Evolutionary conservation across 2,113 vertebrate genomes (phyloP).

Genomic region (Tyto alba): DNA sequence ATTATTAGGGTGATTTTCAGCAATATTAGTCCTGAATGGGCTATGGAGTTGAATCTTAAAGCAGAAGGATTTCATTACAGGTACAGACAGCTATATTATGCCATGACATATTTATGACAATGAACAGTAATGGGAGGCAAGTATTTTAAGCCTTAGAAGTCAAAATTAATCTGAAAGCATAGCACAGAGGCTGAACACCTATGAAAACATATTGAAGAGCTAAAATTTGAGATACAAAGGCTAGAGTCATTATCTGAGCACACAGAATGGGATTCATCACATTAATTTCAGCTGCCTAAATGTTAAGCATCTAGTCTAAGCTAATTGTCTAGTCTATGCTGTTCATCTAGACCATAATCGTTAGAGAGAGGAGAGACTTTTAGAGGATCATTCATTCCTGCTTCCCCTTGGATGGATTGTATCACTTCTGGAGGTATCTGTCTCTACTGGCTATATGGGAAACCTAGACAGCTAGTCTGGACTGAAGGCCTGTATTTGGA

Average conservation of each 20-base stretch:
- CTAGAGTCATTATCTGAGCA: conserved; percentile 35
- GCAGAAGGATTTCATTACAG: conserved; percentile 37
- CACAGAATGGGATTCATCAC: background rate
- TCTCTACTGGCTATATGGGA: background rate
- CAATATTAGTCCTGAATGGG: conserved; percentile 40
- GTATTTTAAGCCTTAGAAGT: conserved; percentile 28
- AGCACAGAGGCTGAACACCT: background rate
- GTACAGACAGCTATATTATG: conserved; percentile 47
- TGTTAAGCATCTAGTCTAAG: conserved; percentile 57
- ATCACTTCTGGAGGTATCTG: background rate
- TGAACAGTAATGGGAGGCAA: conserved; percentile 19
- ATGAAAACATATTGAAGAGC: conserved; percentile 42
- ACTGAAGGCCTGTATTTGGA: background rate
- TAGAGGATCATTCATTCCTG: background rate
- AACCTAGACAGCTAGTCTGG: background rate
- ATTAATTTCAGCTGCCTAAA: conserved; percentile 51
- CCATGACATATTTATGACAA: conserved; percentile 55
- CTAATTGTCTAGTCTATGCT: conserved; percentile 46
- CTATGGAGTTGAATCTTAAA: conserved; percentile 17
- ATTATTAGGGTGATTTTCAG: conserved; percentile 36
- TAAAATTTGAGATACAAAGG: conserved; percentile 47
- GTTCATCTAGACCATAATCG: conserved; percentile 39
- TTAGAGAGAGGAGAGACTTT: background rate
- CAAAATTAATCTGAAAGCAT: background rate
- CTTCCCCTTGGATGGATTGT: background rate